Conservation (phyloP, 2,888 invertebrate species). For the Drosophila tripunctata region DNA sequence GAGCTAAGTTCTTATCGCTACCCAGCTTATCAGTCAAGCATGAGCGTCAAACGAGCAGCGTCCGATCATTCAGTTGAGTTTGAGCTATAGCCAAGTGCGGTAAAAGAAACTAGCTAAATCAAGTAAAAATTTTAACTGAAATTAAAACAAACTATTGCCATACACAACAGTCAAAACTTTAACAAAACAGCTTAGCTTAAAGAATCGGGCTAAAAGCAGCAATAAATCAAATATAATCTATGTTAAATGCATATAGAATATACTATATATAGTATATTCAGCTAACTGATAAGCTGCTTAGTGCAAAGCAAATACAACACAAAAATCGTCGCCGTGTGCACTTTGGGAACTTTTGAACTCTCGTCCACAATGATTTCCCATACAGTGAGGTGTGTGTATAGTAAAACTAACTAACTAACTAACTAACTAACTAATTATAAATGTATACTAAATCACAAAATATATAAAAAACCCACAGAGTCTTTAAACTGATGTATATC, state of each 20-base stretch:
- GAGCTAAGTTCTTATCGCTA: conserved; percentile 37
- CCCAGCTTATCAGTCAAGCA: conserved; percentile 31
- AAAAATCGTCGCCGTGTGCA: conserved; percentile 18
- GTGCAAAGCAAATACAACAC: conserved; percentile 26
- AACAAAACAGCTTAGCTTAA: not conserved
- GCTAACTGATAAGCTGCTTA: conserved; percentile 48
- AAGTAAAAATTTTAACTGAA: conserved; percentile 2
- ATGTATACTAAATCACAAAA: too few species aligned
- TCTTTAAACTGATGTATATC: conserved; percentile 83
- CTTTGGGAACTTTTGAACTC: conserved; percentile 46
- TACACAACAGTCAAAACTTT: too few species aligned
- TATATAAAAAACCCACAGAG: conserved; percentile 59
- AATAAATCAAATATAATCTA: not conserved
- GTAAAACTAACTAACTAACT: not conserved
- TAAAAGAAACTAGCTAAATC: not conserved
- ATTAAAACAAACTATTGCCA: too few species aligned
- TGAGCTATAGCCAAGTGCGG: conserved; percentile 24
- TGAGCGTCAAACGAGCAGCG: conserved; percentile 12
- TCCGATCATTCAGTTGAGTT: conserved; percentile 35
- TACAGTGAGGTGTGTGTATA: conserved; percentile 72
- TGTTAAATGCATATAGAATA: not conserved
- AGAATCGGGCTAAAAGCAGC: not conserved
- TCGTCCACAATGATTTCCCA: conserved; percentile 74
- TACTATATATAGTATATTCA: conserved; percentile 20
- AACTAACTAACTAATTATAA: conserved; percentile 5